phyloP scores from a whole-genome alignment of 2,113 vertebrate genomes.

The Xiphophorus hellerii region DNA sequence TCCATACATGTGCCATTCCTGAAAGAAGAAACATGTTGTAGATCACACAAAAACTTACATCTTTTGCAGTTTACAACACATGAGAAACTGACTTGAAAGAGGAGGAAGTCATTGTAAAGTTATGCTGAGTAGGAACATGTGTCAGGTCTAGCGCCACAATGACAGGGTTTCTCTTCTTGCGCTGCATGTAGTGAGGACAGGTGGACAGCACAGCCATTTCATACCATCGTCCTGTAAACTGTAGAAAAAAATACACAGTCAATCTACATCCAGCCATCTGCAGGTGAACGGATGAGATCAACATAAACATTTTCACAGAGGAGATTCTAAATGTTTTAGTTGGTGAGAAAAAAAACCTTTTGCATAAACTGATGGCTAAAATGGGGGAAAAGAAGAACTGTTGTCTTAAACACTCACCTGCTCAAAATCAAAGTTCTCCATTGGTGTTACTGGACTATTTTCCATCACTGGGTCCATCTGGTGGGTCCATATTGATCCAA shows the following conservation, averaged over 20 bases:
- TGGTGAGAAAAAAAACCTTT: neutral
- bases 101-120: slow-evolving; percentile 52
- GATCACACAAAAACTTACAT: neutral
- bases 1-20: slow-evolving; percentile 62
- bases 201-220: slow-evolving; percentile 82
- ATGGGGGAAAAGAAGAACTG: neutral
- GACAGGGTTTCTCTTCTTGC: slow-evolving; percentile 73
- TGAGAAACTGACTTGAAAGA: slow-evolving; percentile 40
- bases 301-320: neutral
- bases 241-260: neutral
- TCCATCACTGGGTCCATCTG: neutral
- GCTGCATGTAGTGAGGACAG: slow-evolving; percentile 82
- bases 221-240: slow-evolving; percentile 89
- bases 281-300: neutral
- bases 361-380: neutral
- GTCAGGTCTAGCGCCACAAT: slow-evolving; percentile 81
- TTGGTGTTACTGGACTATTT: slow-evolving; percentile 63
- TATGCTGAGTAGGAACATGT: slow-evolving; percentile 14
- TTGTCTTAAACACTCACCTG: slow-evolving; percentile 74
- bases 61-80: neutral
- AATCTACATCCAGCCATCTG: neutral
- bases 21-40: slow-evolving; percentile 13
- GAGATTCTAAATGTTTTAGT: neutral
- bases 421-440: slow-evolving; percentile 86
- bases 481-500: slow-evolving; percentile 31